A percentile compares a stretch with the other conserved stretches of the same genome.
Conservation (phyloP, 2,113 vertebrate genomes). For the Sterrhoptilus dennistouni region DNA sequence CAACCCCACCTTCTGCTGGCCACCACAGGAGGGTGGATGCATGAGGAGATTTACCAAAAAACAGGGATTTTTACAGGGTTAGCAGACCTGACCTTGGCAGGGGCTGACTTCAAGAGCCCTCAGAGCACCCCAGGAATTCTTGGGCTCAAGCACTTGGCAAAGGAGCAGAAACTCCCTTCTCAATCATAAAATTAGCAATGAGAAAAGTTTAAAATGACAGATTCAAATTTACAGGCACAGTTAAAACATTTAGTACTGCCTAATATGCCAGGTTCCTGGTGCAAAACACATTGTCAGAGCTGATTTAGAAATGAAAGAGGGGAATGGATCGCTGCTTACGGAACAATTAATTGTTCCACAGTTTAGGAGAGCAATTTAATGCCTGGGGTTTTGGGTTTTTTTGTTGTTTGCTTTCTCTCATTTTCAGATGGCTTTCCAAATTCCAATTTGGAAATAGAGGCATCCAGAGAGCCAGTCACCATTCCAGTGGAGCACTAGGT, state of each 20-base stretch:
- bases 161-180: background rate
- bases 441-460: background rate
- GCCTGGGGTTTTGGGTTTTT: background rate
- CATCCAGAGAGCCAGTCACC: background rate
- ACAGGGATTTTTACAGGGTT: background rate
- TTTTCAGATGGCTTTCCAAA: background rate
- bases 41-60: background rate
- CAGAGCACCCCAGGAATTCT: background rate
- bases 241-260: background rate
- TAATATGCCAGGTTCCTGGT: background rate
- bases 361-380: background rate
- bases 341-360: background rate
- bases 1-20: background rate
- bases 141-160: background rate
- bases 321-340: background rate
- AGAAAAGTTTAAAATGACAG: background rate
- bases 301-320: background rate
- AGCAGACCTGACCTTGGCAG: background rate
- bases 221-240: background rate
- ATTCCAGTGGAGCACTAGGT: background rate
- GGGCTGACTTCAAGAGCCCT: background rate
- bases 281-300: background rate
- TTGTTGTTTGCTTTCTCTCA: background rate
- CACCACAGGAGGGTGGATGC: accelerated
- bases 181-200: background rate